These are phyloP conservation scores for Drosophila formosana DNA, from an alignment of 2,888 invertebrate genomes.

Conservation along the genomic window DNA sequence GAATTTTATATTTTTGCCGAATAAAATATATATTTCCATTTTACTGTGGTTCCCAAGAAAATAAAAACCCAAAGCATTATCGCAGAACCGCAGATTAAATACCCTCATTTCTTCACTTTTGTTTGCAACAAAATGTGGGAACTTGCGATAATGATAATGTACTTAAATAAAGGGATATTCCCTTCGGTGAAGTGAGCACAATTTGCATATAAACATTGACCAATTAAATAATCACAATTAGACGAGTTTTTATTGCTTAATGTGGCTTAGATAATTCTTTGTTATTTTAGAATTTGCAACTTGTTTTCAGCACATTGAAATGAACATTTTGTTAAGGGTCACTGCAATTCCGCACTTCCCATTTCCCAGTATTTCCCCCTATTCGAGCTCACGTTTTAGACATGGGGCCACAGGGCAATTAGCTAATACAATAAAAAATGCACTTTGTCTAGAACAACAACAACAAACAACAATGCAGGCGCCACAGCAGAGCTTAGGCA, in stretches of 20 bases:
- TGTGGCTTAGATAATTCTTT: conserved; percentile 32
- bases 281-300: neutral
- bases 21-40: neutral
- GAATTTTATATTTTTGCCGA: neutral
- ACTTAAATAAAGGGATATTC: neutral
- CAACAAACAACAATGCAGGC: conserved; percentile 43
- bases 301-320: conserved; percentile 5
- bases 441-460: conserved; percentile 33
- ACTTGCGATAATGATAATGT: neutral
- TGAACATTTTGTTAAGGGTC: conserved; percentile 26
- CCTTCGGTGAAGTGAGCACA: neutral
- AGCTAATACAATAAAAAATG: conserved; percentile 40
- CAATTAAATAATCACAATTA: conserved; percentile 32
- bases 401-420: conserved; percentile 34
- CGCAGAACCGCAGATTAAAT: too few relatives aligned
- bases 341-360: conserved; percentile 13
- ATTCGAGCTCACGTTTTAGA: conserved; percentile 29
- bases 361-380: conserved; percentile 14
- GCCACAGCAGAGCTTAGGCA: conserved; percentile 46
- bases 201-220: conserved; percentile 16
- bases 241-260: conserved; percentile 28
- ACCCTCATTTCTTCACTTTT: neutral
- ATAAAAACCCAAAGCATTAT: neutral
- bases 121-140: neutral
- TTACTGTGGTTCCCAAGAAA: neutral